phyloP scores from a whole-genome alignment of 53 echinoderm and acorn worm genomes.

The Temnopleurus reevesii region DNA sequence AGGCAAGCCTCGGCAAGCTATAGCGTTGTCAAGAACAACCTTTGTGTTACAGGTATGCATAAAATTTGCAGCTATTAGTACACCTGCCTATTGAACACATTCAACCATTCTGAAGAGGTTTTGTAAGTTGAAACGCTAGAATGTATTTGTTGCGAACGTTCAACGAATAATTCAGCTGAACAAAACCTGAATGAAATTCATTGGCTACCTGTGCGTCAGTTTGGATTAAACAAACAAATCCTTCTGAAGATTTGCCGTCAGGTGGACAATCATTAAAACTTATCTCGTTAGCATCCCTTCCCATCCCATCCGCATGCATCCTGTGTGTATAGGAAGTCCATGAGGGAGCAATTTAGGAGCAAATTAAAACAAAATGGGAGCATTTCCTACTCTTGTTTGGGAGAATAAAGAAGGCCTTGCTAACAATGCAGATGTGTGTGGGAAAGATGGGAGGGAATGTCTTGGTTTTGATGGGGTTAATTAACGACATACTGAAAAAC shows the following conservation, averaged over 20 bases:
- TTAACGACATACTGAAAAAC: slow-evolving; percentile 32
- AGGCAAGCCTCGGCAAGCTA: no score
- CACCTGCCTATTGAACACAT: no score
- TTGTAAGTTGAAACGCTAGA: no score
- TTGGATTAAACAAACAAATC: neutral
- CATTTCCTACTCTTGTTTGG: slow-evolving; percentile 30
- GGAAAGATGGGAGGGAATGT: neutral
- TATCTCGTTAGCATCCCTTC: slow-evolving; percentile 14
- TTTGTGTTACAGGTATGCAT: no score
- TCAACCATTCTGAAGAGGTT: no score
- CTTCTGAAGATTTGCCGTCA: neutral
- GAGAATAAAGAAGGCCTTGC: neutral
- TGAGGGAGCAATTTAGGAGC: slow-evolving; percentile 42
- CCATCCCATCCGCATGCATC: neutral
- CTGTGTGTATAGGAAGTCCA: slow-evolving; percentile 25
- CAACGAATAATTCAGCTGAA: no score
- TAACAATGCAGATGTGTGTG: neutral
- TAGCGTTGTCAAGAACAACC: no score
- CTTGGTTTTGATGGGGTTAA: neutral
- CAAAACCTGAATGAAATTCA: neutral
- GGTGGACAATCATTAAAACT: neutral
- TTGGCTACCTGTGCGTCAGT: neutral
- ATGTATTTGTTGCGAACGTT: no score
- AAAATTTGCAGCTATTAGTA: no score
- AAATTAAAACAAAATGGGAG: slow-evolving; percentile 53